Evolutionary conservation across 1,140 invertebrate species (phyloP).

Genomic region (Aphidius gifuensis): DNA sequence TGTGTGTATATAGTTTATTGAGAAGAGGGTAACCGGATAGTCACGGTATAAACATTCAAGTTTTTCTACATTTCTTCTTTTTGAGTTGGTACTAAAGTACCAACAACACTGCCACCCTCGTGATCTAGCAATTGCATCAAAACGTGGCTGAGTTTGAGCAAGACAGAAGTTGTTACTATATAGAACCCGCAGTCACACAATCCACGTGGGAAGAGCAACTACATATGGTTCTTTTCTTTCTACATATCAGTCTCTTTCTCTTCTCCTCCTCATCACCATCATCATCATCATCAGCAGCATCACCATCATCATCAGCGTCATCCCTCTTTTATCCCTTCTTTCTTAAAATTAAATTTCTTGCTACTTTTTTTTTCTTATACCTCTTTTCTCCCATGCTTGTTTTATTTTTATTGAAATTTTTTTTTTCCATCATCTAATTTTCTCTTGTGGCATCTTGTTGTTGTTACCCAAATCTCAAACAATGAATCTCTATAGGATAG

Average conservation of each 20-base stretch:
- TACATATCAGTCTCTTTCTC: neutral
- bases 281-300: too few relatives aligned
- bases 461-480: too few relatives aligned
- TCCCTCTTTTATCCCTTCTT: too few relatives aligned
- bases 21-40: conserved; percentile 35
- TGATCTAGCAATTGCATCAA: conserved; percentile 22
- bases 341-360: too few relatives aligned
- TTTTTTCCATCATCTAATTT: too few relatives aligned
- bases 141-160: conserved; percentile 22
- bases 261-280: conserved; percentile 5
- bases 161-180: neutral
- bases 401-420: too few relatives aligned
- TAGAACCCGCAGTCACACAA: conserved; percentile 48
- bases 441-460: too few relatives aligned
- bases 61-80: conserved; percentile 33
- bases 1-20: neutral
- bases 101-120: neutral
- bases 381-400: too few relatives aligned
- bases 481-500: too few relatives aligned
- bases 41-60: conserved; percentile 28
- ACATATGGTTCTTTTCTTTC: conserved; percentile 22
- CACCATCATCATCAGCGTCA: too few relatives aligned
- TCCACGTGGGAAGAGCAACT: conserved; percentile 49
- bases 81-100: neutral
- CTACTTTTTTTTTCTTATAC: too few relatives aligned